Conservation (phyloP, 2,113 vertebrate genomes). For the Dendrocopos noguchii region DNA sequence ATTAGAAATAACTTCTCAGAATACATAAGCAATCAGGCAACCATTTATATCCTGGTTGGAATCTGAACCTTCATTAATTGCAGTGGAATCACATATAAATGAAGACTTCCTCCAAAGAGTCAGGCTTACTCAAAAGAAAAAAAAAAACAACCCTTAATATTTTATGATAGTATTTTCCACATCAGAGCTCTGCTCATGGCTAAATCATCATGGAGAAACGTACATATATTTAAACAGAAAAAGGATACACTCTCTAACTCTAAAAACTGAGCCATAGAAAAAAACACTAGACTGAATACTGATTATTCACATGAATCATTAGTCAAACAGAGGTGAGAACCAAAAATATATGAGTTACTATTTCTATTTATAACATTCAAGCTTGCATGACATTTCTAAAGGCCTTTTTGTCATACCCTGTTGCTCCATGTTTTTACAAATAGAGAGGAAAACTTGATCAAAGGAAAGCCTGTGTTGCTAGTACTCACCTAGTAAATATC, state of each 20-base stretch:
- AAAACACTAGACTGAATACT: constrained; percentile 47
- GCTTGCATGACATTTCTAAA: constrained; percentile 9
- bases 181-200: constrained; percentile 8
- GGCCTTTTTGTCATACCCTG: constrained; percentile 31
- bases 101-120: constrained; percentile 29
- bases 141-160: neutral
- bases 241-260: constrained; percentile 31
- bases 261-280: constrained; percentile 56
- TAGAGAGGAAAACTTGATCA: constrained; percentile 26
- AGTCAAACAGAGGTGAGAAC: constrained; percentile 51
- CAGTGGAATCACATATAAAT: constrained; percentile 49
- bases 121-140: constrained; percentile 29
- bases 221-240: constrained; percentile 43
- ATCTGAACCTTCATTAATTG: constrained; percentile 61
- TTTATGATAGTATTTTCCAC: constrained; percentile 50
- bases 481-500: constrained; percentile 23
- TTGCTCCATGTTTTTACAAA: constrained; percentile 9
- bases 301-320: constrained; percentile 59
- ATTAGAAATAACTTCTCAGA: constrained; percentile 57
- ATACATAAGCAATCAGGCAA: constrained; percentile 65
- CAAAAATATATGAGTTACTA: constrained; percentile 44
- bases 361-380: constrained; percentile 65
- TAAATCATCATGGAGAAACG: constrained; percentile 35
- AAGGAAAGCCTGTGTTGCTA: constrained; percentile 14
- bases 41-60: constrained; percentile 41